phyloP scores from a whole-genome alignment of 2,888 invertebrate species.

The Bedellia somnulentella region DNA sequence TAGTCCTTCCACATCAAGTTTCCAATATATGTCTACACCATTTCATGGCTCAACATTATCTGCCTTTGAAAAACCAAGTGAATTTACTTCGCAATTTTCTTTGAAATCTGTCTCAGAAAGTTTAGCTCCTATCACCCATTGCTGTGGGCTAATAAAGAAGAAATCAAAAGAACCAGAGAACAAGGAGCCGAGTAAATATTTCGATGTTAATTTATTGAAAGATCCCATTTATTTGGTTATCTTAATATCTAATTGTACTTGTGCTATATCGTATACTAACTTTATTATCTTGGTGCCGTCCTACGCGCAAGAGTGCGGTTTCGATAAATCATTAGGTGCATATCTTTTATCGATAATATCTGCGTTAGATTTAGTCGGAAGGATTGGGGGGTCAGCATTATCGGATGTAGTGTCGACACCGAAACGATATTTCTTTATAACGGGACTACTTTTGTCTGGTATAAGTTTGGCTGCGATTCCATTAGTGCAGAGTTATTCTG shows the following conservation, averaged over 20 bases:
- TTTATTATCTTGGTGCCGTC: slow-evolving; percentile 81
- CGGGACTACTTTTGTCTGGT: slow-evolving; percentile 77
- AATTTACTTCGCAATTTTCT: slow-evolving; percentile 78
- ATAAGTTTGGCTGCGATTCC: slow-evolving; percentile 73
- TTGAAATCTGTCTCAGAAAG: slow-evolving; percentile 67
- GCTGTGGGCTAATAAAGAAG: slow-evolving; percentile 34
- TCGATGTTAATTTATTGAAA: slow-evolving; percentile 71
- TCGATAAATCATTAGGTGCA: slow-evolving; percentile 71
- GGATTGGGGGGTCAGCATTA: slow-evolving; percentile 83
- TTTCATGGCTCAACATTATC: slow-evolving; percentile 84
- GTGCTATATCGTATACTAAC: slow-evolving; percentile 85
- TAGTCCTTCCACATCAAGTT: slow-evolving; percentile 78
- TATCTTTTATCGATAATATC: slow-evolving; percentile 80
- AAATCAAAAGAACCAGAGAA: slow-evolving; percentile 31
- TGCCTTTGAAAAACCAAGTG: slow-evolving; percentile 73
- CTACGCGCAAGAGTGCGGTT: slow-evolving; percentile 71
- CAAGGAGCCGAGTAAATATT: slow-evolving; percentile 65
- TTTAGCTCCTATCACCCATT: slow-evolving; percentile 42
- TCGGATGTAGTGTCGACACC: slow-evolving; percentile 77
- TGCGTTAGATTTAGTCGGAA: slow-evolving; percentile 75
- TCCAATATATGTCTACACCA: slow-evolving; percentile 82
- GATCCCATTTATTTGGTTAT: slow-evolving; percentile 83
- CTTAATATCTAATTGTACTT: slow-evolving; percentile 81
- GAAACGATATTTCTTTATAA: slow-evolving; percentile 81
- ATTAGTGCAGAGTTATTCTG: slow-evolving; percentile 63